phyloP scores from a whole-genome alignment of 2,113 vertebrate genomes.

The Lampris incognitus region DNA sequence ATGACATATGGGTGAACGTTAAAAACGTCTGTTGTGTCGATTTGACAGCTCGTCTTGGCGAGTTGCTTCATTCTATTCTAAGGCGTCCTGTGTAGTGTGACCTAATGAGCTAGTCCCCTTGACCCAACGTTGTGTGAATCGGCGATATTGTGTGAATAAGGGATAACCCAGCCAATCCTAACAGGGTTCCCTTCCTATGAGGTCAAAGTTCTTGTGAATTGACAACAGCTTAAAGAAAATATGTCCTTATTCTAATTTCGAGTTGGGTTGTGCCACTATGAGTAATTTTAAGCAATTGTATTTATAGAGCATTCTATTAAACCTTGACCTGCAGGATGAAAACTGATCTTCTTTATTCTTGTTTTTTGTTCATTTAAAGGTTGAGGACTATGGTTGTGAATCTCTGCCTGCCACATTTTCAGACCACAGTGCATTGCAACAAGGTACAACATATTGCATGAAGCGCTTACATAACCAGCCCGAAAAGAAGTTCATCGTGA shows the following conservation, averaged over 20 bases:
- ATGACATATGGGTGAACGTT: too few species aligned
- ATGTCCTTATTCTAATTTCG: not conserved
- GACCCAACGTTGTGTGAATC: slow-evolving; percentile 8
- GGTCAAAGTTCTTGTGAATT: not conserved
- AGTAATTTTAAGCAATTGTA: not conserved
- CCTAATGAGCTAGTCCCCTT: not conserved
- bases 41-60: too few species aligned
- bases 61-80: too few species aligned
- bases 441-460: slow-evolving; percentile 84
- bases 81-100: too few species aligned
- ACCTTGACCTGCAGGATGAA: slow-evolving; percentile 31
- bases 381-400: slow-evolving; percentile 88
- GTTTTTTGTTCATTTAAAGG: slow-evolving; percentile 41
- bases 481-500: too few species aligned
- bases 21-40: too few species aligned
- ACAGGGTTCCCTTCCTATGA: not conserved
- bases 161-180: not conserved
- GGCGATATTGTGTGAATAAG: not conserved
- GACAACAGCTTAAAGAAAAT: not conserved
- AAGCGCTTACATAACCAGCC: not conserved
- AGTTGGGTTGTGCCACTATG: not conserved
- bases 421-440: slow-evolving; percentile 88
- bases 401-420: slow-evolving; percentile 90
- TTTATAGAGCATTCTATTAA: not conserved
- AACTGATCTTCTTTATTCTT: not conserved